Conservation (phyloP, 2,797 vertebrate species). For the Ispidina lecontei region DNA sequence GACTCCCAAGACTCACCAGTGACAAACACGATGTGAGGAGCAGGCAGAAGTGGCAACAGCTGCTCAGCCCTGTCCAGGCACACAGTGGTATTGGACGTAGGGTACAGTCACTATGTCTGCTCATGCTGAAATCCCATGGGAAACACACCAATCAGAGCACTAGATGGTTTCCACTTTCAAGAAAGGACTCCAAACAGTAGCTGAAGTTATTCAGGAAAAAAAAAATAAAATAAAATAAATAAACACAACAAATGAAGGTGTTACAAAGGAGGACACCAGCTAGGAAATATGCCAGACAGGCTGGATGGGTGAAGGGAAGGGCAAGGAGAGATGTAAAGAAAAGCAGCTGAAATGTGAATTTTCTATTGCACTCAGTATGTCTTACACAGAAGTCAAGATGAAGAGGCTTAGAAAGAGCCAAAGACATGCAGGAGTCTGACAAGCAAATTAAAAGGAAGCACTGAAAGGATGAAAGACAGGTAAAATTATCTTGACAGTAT, state of each 20-base stretch:
- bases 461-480: neutral
- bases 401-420: neutral
- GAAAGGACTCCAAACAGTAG: neutral
- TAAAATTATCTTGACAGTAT: neutral
- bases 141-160: neutral
- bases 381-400: neutral
- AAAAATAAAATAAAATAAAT: no score
- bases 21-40: neutral
- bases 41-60: neutral
- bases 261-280: neutral
- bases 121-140: neutral
- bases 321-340: neutral
- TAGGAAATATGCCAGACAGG: neutral
- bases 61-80: rapidly evolving
- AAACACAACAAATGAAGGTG: neutral
- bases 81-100: rapidly evolving
- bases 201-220: rapidly evolving
- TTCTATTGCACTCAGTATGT: neutral
- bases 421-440: neutral
- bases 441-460: constrained; percentile 1
- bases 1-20: rapidly evolving
- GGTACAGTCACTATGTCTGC: neutral
- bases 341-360: neutral
- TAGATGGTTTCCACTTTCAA: neutral
- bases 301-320: neutral